These are phyloP conservation scores for Euzophera pinguis DNA, from an alignment of 2,888 invertebrate genomes.

Conservation along the genomic window DNA sequence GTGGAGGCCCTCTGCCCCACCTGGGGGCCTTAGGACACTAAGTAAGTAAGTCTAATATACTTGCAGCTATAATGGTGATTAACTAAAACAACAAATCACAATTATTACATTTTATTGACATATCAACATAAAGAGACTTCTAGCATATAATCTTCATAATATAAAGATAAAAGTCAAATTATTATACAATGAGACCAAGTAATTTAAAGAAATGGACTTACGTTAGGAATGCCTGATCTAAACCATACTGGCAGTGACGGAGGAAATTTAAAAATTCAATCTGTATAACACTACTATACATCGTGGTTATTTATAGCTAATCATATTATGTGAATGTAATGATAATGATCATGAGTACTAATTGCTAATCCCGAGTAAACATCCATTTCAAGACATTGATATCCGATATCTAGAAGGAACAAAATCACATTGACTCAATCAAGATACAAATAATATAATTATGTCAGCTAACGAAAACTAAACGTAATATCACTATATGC, in stretches of 20 bases:
- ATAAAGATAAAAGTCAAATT: conserved; percentile 70
- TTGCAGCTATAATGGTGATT: conserved; percentile 1
- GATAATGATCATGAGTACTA: conserved; percentile 27
- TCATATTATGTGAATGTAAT: conserved; percentile 14
- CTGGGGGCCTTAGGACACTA: no score
- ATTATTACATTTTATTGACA: conserved; percentile 68
- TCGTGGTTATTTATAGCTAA: conserved; percentile 28
- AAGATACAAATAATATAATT: conserved; percentile 41
- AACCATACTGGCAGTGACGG: conserved; percentile 63
- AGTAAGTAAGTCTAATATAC: no score
- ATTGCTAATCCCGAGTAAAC: conserved; percentile 34
- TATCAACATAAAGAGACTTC: conserved; percentile 69
- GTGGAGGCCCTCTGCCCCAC: no score
- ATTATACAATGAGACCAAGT: conserved; percentile 74
- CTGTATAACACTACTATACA: conserved; percentile 27
- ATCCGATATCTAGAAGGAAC: conserved; percentile 58
- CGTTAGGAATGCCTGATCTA: conserved; percentile 59
- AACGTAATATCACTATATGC: conserved; percentile 68
- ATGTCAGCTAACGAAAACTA: conserved; percentile 55
- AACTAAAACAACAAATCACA: conserved; percentile 37
- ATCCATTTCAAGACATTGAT: conserved; percentile 48
- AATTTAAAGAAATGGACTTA: conserved; percentile 63
- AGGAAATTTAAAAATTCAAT: conserved; percentile 32
- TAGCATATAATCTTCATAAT: conserved; percentile 68
- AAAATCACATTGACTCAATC: conserved; percentile 56